phyloP scores from a whole-genome alignment of 2,797 vertebrate genomes.

The Galagoides demidoff region DNA sequence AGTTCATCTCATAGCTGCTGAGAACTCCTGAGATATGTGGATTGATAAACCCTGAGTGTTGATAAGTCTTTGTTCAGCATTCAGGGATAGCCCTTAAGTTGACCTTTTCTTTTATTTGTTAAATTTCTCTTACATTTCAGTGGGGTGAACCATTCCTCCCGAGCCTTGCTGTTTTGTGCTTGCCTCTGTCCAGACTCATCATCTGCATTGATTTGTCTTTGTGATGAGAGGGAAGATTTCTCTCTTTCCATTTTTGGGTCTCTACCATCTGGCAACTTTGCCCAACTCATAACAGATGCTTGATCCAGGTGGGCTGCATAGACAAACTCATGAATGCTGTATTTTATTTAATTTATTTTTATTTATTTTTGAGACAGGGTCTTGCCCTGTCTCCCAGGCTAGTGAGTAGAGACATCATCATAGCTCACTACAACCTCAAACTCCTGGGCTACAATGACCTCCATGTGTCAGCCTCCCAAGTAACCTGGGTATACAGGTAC shows the following conservation, averaged over 20 bases:
- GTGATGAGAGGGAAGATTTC: background rate
- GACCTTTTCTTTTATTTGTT: background rate
- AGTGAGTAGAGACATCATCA: background rate
- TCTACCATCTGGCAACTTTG: background rate
- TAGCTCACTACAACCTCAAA: background rate
- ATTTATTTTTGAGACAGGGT: background rate
- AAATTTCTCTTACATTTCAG: background rate
- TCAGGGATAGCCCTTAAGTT: background rate
- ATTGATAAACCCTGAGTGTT: background rate
- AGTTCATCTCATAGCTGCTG: background rate
- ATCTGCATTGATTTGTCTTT: background rate
- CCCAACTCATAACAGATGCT: background rate
- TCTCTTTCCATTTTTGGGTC: background rate
- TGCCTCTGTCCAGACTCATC: background rate
- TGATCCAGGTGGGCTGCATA: background rate
- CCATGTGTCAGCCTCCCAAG: background rate
- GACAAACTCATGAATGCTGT: background rate
- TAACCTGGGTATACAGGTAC: background rate
- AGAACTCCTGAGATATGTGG: background rate
- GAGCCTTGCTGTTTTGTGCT: background rate
- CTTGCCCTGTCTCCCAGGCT: background rate
- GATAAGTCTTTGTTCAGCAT: background rate
- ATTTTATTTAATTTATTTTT: background rate
- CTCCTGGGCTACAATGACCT: background rate
- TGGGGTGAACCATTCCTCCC: background rate